Conservation (phyloP, 2,888 invertebrate genomes). For the Andricus curvator region DNA sequence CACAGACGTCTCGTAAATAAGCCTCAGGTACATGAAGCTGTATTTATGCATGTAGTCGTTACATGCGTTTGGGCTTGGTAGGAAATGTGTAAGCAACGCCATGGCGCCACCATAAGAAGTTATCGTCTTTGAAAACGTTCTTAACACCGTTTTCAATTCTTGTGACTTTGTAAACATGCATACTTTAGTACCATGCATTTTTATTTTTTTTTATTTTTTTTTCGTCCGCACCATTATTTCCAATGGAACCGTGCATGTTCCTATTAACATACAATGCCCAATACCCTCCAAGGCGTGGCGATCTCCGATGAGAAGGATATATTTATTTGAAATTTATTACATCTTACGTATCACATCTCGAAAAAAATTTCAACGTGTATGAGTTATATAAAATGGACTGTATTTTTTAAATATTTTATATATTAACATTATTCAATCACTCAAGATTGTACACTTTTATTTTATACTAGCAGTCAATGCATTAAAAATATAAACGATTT, state of each 20-base stretch:
- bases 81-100: slow-evolving; percentile 46
- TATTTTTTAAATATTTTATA: neutral
- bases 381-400: slow-evolving; percentile 15
- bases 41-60: slow-evolving; percentile 19
- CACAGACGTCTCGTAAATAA: slow-evolving; percentile 2
- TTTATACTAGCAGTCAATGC: too few relatives aligned
- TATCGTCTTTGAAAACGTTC: slow-evolving; percentile 15
- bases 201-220: neutral
- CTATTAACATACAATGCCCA: slow-evolving; percentile 68
- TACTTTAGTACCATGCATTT: neutral
- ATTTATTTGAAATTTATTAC: slow-evolving; percentile 36
- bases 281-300: slow-evolving; percentile 35
- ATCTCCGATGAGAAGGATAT: slow-evolving; percentile 21
- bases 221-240: slow-evolving; percentile 57
- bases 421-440: too few relatives aligned
- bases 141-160: slow-evolving; percentile 6
- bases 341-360: slow-evolving; percentile 5
- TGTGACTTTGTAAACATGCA: slow-evolving; percentile 27
- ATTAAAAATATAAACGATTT: too few relatives aligned
- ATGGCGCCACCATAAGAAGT: slow-evolving; percentile 51
- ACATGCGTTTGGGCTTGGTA: neutral
- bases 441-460: too few relatives aligned
- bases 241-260: slow-evolving; percentile 47
- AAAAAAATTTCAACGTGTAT: neutral
- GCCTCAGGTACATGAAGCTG: slow-evolving; percentile 20